A percentile compares a stretch with the other conserved stretches of the same genome.
These are phyloP conservation scores for Amphiura filiformis DNA, from an alignment of 35 echinoderm and acorn worm species.

Conservation along the genomic window DNA sequence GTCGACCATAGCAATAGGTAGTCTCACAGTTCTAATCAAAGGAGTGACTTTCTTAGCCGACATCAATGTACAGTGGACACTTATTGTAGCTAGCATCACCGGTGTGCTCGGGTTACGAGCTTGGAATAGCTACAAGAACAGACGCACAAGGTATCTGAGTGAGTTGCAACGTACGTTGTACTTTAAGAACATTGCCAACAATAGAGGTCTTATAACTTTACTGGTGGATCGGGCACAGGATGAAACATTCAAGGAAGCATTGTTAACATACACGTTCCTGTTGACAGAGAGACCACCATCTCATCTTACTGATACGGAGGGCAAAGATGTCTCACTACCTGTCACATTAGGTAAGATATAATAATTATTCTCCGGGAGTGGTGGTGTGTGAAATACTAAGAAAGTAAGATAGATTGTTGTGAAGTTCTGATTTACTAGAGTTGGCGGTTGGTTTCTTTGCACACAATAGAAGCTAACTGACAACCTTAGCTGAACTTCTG, in stretches of 20 bases:
- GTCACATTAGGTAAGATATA: constrained; percentile 10
- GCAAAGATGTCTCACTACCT: background rate
- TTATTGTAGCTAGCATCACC: constrained; percentile 61
- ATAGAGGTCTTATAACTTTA: constrained; percentile 73
- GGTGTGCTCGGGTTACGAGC: constrained; percentile 69
- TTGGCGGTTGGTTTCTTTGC: too few relatives aligned
- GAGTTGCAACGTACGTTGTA: constrained; percentile 85
- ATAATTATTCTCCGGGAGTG: too few relatives aligned
- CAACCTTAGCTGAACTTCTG: too few relatives aligned
- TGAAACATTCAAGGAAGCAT: constrained; percentile 85
- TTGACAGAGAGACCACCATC: constrained; percentile 56
- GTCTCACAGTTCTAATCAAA: constrained; percentile 73
- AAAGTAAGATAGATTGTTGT: too few relatives aligned
- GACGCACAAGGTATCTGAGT: constrained; percentile 77
- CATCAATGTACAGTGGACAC: constrained; percentile 87
- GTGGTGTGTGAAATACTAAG: too few relatives aligned
- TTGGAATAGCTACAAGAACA: constrained; percentile 99
- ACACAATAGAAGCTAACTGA: too few relatives aligned
- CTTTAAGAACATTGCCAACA: constrained; percentile 99
- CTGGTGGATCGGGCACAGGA: constrained; percentile 94
- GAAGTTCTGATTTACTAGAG: too few relatives aligned
- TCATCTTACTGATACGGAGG: background rate
- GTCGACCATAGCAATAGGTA: constrained; percentile 54
- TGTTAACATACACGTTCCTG: constrained; percentile 81
- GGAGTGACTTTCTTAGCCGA: constrained; percentile 78